Base-by-base conservation (phyloP, 2,888 invertebrate species). In the Dolichopus griseipennis region DNA sequence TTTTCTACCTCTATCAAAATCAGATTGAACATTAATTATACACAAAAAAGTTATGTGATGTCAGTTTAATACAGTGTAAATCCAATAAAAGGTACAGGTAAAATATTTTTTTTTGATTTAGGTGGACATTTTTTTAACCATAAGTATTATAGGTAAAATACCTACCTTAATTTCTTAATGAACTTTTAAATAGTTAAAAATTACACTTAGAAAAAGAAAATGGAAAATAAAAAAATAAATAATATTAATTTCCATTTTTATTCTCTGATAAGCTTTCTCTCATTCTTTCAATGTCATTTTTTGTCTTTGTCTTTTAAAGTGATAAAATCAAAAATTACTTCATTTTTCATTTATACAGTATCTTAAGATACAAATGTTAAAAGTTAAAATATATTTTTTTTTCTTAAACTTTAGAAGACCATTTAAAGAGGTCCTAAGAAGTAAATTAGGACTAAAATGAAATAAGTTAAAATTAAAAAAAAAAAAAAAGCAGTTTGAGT, bases 381-480 rank as follows among this genome's bases (percentile, higher is more conserved):
- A 52, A 52, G 52, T 52, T 52, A 52, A 52, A 52, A 52, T 15
- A 18, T 18, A 65, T 68, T 20, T 68, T 63, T 22, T 66, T 43
- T 69, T n/a, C 3, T 64, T 18, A 6, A n/a, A n/a, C 52, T 52
- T n/a, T 27, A 27, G 15, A 52, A n/a, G 52, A 52, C 18, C 52
- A 52, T 52, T 18, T 52, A 12, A 18, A 27, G 9, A 52, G 52
- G 52, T 52, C 15, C 52, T n/a, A 52, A n/a, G 18, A 5, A 41
- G 15, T 12, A 41, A 15, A 41, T 12, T 12, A 18, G n/a, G 15
- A 52, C 3, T 18, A 52, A 6, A 52, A 18, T 18, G 18, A 15
- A n/a, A 52, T 12, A 52, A 52, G 12, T 12, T 12, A 52, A 52
- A 1, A 52, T 15, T 18, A 52, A 52, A 52, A 15, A 52, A 52